phyloP scores from a whole-genome alignment of 2,113 vertebrate genomes.

The Catagonus wagneri region DNA sequence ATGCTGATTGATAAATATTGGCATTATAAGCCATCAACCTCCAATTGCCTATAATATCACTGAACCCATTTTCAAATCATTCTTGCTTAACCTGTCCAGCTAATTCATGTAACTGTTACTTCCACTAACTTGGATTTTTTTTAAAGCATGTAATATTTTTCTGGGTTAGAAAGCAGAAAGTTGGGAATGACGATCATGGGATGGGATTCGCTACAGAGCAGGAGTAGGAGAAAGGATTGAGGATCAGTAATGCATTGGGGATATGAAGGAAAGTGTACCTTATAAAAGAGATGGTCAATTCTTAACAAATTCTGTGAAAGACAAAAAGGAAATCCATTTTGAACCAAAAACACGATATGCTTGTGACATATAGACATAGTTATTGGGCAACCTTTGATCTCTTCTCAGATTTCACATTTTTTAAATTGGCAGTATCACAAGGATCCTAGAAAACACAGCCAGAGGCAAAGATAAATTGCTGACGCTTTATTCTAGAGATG shows the following conservation, averaged over 20 bases:
- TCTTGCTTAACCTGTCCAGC: neutral
- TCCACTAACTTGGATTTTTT: neutral
- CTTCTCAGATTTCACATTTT: constrained; percentile 29
- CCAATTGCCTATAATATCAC: neutral
- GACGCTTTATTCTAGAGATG: constrained; percentile 18
- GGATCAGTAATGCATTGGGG: neutral
- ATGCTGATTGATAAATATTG: neutral
- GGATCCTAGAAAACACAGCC: neutral
- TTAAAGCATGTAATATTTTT: neutral
- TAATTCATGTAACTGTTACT: neutral
- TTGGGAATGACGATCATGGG: neutral
- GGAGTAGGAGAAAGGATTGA: neutral
- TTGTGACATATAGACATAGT: constrained; percentile 31
- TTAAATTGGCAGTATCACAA: constrained; percentile 51
- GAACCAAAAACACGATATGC: neutral
- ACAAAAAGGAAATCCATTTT: constrained; percentile 35
- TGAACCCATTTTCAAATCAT: neutral
- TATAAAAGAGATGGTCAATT: neutral
- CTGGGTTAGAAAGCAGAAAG: neutral
- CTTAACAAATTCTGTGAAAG: constrained; percentile 7
- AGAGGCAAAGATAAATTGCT: constrained; percentile 15
- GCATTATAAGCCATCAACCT: neutral
- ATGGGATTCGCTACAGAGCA: neutral
- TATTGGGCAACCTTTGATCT: constrained; percentile 48
- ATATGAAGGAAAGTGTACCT: neutral